Conservation (phyloP, 2,888 invertebrate species). For the Diadegma fenestrale region DNA sequence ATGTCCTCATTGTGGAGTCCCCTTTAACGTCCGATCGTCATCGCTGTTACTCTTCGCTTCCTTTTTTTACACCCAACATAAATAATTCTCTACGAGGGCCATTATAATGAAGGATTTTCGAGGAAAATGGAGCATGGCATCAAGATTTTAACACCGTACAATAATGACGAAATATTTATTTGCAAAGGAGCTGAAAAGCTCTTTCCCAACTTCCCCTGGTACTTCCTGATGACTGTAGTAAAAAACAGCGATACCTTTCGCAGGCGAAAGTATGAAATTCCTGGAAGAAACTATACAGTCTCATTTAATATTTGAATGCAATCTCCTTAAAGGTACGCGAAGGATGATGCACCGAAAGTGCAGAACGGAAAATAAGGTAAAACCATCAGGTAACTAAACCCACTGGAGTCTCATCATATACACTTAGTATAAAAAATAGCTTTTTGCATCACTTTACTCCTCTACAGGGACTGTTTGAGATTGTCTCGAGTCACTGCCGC, state of each 20-base stretch:
- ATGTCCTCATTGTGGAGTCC: neutral
- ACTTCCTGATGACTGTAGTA: constrained; percentile 15
- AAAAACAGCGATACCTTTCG: neutral
- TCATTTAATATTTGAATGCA: constrained; percentile 42
- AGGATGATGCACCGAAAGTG: constrained; percentile 14
- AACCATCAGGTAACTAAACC: constrained; percentile 12
- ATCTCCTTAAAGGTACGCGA: neutral
- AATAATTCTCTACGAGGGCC: neutral
- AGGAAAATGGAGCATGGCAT: neutral
- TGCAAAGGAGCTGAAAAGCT: neutral
- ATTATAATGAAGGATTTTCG: neutral
- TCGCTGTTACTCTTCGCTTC: neutral
- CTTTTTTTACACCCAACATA: neutral
- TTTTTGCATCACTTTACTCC: neutral
- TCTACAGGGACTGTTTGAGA: neutral
- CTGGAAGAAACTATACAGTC: neutral
- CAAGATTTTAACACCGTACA: neutral
- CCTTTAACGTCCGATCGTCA: neutral
- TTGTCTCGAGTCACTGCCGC: no score
- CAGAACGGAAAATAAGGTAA: constrained; percentile 13
- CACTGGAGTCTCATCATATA: neutral
- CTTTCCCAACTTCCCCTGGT: neutral
- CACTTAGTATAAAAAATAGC: constrained; percentile 1
- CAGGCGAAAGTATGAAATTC: neutral
- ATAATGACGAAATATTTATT: neutral